Evolutionary conservation across 2,888 invertebrate species (phyloP).

Genomic region (Drosophila putrida): DNA sequence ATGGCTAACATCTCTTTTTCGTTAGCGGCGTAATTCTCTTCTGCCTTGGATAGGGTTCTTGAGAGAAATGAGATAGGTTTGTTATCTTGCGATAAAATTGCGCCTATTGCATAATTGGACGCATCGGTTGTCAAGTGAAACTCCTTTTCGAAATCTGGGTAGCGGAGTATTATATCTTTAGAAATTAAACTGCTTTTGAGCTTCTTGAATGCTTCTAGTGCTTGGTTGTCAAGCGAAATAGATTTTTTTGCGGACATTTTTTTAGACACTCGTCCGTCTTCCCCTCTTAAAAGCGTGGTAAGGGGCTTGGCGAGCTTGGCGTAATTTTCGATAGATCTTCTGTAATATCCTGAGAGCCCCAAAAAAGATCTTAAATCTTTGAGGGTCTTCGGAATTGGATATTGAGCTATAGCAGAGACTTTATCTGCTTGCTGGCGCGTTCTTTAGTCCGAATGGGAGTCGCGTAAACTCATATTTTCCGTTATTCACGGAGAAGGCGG

Average conservation of each 20-base stretch:
- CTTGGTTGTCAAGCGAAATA: not conserved
- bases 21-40: not conserved
- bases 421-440: no score
- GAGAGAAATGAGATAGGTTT: conserved; percentile 5
- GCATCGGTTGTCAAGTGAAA: conserved; percentile 3
- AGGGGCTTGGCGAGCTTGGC: no score
- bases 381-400: conserved; percentile 1
- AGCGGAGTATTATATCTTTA: no score
- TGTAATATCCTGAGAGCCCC: not conserved
- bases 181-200: not conserved
- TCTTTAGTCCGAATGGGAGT: conserved; percentile 30
- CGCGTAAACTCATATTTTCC: conserved; percentile 31
- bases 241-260: conserved; percentile 6
- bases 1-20: not conserved
- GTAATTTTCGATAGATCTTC: no score
- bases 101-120: not conserved
- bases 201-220: not conserved
- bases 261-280: conserved; percentile 24
- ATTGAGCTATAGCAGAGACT: conserved; percentile 9
- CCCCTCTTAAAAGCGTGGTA: not conserved
- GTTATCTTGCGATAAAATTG: conserved; percentile 3
- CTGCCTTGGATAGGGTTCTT: not conserved
- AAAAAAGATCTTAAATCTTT: conserved; percentile 16
- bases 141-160: no score
- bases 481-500: conserved; percentile 32